Percentiles rank a stretch among this genome's conserved stretches.
Conservation (phyloP, 2,113 vertebrate species). For the Theristicus caerulescens region DNA sequence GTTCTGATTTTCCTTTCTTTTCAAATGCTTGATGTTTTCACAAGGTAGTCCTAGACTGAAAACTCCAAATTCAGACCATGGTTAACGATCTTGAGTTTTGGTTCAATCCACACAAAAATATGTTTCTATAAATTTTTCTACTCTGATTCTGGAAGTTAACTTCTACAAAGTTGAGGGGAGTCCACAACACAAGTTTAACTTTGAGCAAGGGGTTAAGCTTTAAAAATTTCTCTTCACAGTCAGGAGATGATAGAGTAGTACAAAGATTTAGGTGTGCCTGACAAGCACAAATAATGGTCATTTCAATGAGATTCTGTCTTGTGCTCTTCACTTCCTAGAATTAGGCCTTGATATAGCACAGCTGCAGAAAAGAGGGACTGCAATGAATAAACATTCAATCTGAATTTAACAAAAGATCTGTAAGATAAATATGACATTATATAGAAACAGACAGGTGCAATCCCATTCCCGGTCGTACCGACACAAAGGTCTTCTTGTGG, state of each 20-base stretch:
- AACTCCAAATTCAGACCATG: neutral
- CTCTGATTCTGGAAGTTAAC: neutral
- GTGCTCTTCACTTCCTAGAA: neutral
- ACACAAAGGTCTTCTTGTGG: neutral
- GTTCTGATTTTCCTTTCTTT: neutral
- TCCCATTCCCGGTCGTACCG: neutral
- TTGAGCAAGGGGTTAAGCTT: neutral
- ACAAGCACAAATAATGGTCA: neutral
- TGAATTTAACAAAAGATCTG: neutral
- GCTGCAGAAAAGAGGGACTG: neutral
- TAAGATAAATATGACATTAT: neutral
- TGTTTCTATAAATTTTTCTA: neutral
- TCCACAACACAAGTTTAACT: neutral
- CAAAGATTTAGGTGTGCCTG: neutral
- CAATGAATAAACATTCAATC: neutral
- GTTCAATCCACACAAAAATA: neutral
- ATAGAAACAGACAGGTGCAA: neutral
- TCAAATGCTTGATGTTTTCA: neutral
- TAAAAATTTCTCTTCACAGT: neutral
- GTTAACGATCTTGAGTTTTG: neutral
- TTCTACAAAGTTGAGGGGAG: neutral
- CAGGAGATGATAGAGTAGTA: neutral
- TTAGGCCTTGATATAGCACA: neutral
- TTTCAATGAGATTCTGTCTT: neutral
- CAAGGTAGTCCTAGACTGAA: neutral